phyloP scores from a whole-genome alignment of 2,113 vertebrate species.

The Phalacrocorax brasilianus region DNA sequence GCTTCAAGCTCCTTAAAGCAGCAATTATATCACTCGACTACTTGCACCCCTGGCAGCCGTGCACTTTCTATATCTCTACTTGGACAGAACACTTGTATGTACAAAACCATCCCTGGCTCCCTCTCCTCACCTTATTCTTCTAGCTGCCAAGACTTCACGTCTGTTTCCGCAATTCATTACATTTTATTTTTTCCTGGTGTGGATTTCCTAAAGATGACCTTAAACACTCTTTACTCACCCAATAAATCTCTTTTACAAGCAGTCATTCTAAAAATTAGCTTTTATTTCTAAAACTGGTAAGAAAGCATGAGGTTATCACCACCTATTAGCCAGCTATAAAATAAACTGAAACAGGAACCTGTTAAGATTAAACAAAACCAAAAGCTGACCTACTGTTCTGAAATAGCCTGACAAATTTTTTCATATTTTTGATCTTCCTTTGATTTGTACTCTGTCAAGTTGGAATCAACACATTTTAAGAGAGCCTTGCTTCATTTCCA shows the following conservation, averaged over 20 bases:
- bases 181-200: not conserved
- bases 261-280: not conserved
- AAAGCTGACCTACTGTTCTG: not conserved
- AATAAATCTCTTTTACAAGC: not conserved
- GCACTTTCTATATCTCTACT: not conserved
- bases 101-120: not conserved
- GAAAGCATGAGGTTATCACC: not conserved
- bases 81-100: not conserved
- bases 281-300: not conserved
- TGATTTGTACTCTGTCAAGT: not conserved
- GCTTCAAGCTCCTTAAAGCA: not conserved
- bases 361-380: not conserved
- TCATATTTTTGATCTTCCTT: not conserved
- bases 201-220: not conserved
- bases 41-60: not conserved
- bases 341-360: not conserved
- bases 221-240: not conserved
- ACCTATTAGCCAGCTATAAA: not conserved
- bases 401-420: not conserved
- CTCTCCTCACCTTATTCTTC: not conserved
- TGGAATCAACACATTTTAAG: not conserved
- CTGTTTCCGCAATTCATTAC: not conserved
- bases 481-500: not conserved
- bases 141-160: not conserved
- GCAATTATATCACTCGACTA: not conserved